A percentile compares a stretch with the other conserved stretches of the same genome.
Conservation (phyloP, 2,888 invertebrate species). For the Diachrysia chrysitis region DNA sequence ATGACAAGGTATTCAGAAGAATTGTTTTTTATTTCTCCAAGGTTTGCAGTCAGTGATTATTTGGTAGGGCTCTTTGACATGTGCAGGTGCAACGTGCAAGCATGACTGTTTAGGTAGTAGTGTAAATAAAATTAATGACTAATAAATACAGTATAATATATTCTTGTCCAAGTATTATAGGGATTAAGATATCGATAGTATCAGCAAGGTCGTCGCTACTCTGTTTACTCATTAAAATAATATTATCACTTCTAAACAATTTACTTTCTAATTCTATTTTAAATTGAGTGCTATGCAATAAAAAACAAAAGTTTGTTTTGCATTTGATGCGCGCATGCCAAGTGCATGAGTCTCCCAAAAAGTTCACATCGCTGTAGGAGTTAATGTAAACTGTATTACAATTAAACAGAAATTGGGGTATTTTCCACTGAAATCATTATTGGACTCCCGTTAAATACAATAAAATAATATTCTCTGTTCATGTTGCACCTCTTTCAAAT, state of each 20-base stretch:
- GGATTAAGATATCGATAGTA: conserved; percentile 1
- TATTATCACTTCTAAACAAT: neutral
- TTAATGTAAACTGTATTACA: neutral
- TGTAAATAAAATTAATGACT: neutral
- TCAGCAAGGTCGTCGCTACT: neutral
- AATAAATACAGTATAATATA: neutral
- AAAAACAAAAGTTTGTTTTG: neutral
- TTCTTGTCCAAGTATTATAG: neutral
- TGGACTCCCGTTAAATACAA: no score
- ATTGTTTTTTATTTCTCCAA: conserved; percentile 28
- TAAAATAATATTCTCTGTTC: no score
- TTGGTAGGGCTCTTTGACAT: neutral
- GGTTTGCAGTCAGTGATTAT: conserved; percentile 7
- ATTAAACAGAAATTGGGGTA: neutral
- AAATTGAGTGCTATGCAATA: neutral
- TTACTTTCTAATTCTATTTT: neutral
- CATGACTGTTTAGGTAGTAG: neutral
- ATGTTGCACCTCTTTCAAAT: no score
- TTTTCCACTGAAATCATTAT: neutral
- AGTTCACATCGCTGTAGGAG: neutral
- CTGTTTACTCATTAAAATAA: neutral
- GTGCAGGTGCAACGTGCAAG: neutral
- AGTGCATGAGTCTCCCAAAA: conserved; percentile 1
- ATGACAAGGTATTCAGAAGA: conserved; percentile 17
- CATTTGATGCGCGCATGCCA: conserved; percentile 7